phyloP scores from a whole-genome alignment of 2,797 vertebrate genomes.

The Schizothorax lantsangensis region DNA sequence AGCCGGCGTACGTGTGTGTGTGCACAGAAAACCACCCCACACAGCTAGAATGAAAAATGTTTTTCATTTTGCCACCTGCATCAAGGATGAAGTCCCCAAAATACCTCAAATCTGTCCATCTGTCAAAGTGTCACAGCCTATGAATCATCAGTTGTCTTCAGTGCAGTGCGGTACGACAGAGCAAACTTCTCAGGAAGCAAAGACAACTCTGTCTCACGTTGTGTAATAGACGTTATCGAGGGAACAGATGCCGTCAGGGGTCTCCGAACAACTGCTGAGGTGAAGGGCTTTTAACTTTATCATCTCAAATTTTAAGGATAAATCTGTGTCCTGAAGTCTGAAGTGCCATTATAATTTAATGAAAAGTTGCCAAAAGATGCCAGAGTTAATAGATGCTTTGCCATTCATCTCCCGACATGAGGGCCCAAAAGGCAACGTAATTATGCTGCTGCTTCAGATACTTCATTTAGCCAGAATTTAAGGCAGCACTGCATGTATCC shows the following conservation, averaged over 20 bases:
- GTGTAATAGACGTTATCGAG: conserved; percentile 49
- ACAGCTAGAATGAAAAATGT: conserved; percentile 59
- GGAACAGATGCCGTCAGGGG: conserved; percentile 49
- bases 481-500: background rate
- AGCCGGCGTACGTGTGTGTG: conserved; percentile 48
- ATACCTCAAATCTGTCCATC: conserved; percentile 83
- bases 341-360: conserved; percentile 23
- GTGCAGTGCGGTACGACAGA: conserved; percentile 54
- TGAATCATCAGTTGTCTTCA: conserved; percentile 76
- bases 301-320: conserved; percentile 10
- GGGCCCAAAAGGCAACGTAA: background rate
- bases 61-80: conserved; percentile 61
- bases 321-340: conserved; percentile 18
- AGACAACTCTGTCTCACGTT: conserved; percentile 15
- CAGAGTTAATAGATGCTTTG: conserved; percentile 16
- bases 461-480: background rate
- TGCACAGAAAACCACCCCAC: conserved; percentile 8
- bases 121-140: conserved; percentile 84
- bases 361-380: conserved; percentile 41
- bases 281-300: conserved; percentile 25
- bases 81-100: conserved; percentile 76
- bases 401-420: background rate
- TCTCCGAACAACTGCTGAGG: conserved; percentile 46
- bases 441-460: conserved; percentile 13
- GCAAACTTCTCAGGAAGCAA: conserved; percentile 53